These are phyloP conservation scores for Lagodon rhomboides DNA, from an alignment of 2,797 vertebrate species.

Conservation along the genomic window DNA sequence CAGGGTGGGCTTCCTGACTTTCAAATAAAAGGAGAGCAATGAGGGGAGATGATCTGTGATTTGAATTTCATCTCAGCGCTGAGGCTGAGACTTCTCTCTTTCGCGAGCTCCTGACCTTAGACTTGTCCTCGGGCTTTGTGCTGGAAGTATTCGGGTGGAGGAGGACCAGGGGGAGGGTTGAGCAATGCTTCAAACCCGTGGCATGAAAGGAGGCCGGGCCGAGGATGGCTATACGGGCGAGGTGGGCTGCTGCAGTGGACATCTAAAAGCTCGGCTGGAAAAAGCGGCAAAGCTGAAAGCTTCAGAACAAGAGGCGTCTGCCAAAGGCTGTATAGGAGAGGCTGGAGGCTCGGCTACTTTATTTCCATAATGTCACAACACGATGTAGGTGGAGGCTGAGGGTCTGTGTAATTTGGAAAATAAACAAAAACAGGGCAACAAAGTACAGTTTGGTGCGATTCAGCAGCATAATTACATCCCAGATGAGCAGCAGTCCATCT, in stretches of 20 bases:
- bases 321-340: constrained; percentile 23
- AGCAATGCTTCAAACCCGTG: constrained; percentile 59
- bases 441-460: constrained; percentile 12
- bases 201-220: constrained; percentile 52
- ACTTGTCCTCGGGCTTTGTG: constrained; percentile 67
- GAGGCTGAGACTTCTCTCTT: constrained; percentile 21
- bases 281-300: constrained; percentile 43
- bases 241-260: constrained; percentile 51
- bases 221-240: constrained; percentile 40
- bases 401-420: neutral
- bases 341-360: constrained; percentile 28
- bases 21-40: constrained; percentile 29
- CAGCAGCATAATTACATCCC: constrained; percentile 19
- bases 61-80: constrained; percentile 45
- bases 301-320: constrained; percentile 30
- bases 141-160: constrained; percentile 46
- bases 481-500: constrained; percentile 8
- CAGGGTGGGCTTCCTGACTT: neutral
- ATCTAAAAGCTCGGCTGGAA: constrained; percentile 33
- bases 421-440: constrained; percentile 1
- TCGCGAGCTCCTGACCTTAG: constrained; percentile 49
- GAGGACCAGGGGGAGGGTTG: constrained; percentile 40
- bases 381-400: constrained; percentile 23
- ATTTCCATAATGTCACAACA: constrained; percentile 46
- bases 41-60: constrained; percentile 33